A percentile compares a stretch with the other conserved stretches of the same genome.
Conservation (phyloP, 2,797 vertebrate genomes). For the Tragopan temminckii region DNA sequence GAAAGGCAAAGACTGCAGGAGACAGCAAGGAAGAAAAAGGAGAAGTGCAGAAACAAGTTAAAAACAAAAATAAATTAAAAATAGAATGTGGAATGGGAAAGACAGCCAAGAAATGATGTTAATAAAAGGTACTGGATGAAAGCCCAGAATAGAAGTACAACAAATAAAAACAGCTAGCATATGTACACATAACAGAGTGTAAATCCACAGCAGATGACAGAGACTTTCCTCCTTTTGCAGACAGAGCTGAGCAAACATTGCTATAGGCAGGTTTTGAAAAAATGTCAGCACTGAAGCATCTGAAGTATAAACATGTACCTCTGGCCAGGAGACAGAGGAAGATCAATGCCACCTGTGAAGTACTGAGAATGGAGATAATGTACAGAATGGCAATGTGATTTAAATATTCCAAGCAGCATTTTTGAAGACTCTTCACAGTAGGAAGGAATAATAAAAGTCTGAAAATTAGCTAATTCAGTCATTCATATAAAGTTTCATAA, state of each 20-base stretch:
- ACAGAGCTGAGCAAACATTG: slow-evolving; percentile 31
- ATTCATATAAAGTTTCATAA: neutral
- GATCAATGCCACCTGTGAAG: neutral
- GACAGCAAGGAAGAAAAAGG: neutral
- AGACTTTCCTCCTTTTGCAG: neutral
- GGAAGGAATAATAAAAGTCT: fast-evolving
- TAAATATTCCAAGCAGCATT: neutral
- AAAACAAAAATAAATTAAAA: slow-evolving; percentile 47
- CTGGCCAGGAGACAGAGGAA: neutral
- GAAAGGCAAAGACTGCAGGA: slow-evolving; percentile 1
- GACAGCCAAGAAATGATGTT: slow-evolving; percentile 57
- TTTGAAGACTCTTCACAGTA: neutral
- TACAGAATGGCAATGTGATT: neutral
- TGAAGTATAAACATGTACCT: slow-evolving; percentile 3
- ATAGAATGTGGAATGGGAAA: slow-evolving; percentile 7
- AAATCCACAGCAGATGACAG: slow-evolving; percentile 7
- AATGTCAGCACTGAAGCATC: slow-evolving; percentile 6
- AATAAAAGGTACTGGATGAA: slow-evolving; percentile 57
- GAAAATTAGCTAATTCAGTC: neutral
- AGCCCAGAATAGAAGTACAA: slow-evolving; percentile 59
- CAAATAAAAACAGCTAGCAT: slow-evolving; percentile 60
- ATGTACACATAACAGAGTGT: slow-evolving; percentile 45
- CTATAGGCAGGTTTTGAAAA: slow-evolving; percentile 19
- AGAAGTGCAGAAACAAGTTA: neutral
- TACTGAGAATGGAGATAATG: neutral